phyloP scores from a whole-genome alignment of 2,113 vertebrate species.

The Crotalus horridus region DNA sequence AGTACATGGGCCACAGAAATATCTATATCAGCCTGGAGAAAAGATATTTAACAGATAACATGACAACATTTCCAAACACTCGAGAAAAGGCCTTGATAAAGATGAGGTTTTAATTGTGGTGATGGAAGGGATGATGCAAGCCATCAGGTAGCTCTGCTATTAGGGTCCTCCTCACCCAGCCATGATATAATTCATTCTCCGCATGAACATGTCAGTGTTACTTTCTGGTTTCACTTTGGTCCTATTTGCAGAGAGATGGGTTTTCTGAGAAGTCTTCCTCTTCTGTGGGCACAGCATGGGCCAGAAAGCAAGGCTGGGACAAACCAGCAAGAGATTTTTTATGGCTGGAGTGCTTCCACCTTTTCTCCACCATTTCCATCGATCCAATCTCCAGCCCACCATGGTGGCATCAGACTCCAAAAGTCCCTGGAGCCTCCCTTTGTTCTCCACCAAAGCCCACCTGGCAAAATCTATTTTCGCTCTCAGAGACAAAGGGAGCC shows the following conservation, averaged over 20 bases:
- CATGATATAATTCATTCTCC: constrained; percentile 17
- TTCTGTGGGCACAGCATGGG: constrained; percentile 19
- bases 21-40: background rate
- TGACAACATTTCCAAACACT: background rate
- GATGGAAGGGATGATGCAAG: background rate
- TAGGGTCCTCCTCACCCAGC: constrained; percentile 24
- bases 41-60: background rate
- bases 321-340: background rate
- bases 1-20: background rate
- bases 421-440: background rate
- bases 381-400: constrained; percentile 2
- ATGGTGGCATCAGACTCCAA: background rate
- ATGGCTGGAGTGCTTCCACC: background rate
- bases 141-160: background rate
- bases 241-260: background rate
- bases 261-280: background rate
- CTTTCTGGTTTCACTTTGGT: constrained; percentile 15
- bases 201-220: constrained; percentile 13
- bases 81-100: background rate
- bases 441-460: background rate
- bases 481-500: background rate
- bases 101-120: background rate
- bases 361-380: background rate
- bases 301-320: background rate
- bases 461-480: background rate